These are phyloP conservation scores for Eidolon helvum DNA, from an alignment of 2,113 vertebrate genomes.

Conservation along the genomic window DNA sequence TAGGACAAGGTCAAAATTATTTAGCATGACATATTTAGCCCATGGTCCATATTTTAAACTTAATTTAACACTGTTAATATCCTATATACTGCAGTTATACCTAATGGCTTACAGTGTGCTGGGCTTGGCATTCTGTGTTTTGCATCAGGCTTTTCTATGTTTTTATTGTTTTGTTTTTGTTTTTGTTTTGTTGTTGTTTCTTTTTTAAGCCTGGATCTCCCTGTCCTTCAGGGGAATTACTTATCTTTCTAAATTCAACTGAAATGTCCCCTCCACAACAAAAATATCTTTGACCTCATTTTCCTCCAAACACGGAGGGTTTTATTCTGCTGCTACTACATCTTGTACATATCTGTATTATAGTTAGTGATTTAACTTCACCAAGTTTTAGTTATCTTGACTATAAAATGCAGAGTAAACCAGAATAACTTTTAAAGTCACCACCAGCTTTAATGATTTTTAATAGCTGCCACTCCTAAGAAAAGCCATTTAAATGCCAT, in stretches of 20 bases:
- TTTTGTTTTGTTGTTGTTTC: not conserved
- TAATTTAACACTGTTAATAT: not conserved
- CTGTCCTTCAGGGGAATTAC: not conserved
- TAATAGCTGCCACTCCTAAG: not conserved
- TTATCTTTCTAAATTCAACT: not conserved
- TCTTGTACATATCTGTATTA: not conserved
- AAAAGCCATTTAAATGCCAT: not conserved
- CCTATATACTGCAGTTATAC: not conserved
- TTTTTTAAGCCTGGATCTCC: not conserved
- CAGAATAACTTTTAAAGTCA: conserved; percentile 41
- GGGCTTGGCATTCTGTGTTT: not conserved
- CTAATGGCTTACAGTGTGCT: not conserved
- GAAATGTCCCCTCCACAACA: not conserved
- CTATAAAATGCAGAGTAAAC: not conserved
- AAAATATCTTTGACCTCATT: not conserved
- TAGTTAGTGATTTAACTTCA: not conserved
- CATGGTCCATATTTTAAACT: not conserved
- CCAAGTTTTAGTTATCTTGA: not conserved
- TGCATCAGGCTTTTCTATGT: not conserved
- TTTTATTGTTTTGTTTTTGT: not conserved
- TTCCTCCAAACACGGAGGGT: not conserved
- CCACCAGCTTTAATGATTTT: not conserved
- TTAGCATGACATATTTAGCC: not conserved
- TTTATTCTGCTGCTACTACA: not conserved
- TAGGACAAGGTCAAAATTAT: not conserved